Evolutionary conservation across 2,113 vertebrate species (phyloP).

Genomic region (Clarias macrocephalus): DNA sequence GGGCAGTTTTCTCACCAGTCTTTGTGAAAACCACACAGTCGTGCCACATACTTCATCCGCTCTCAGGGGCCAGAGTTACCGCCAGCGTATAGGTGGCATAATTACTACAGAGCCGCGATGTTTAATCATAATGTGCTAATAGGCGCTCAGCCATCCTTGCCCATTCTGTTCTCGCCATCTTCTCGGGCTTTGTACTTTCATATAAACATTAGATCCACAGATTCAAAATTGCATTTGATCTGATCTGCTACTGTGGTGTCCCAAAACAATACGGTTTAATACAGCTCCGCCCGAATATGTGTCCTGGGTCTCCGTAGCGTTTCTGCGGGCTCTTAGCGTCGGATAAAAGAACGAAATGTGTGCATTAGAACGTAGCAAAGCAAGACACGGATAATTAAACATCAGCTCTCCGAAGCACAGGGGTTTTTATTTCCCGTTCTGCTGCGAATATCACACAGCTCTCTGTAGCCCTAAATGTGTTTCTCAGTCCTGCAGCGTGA

Average conservation of each 20-base stretch:
- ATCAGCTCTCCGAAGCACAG: not conserved
- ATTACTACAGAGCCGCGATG: not conserved
- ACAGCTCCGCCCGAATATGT: not conserved
- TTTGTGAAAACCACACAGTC: conserved; percentile 29
- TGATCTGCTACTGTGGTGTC: not conserved
- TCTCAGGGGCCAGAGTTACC: not conserved
- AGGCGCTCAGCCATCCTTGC: not conserved
- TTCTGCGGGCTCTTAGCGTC: not conserved
- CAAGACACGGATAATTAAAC: not conserved
- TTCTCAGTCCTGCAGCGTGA: not conserved
- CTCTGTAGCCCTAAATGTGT: not conserved
- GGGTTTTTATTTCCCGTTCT: not conserved
- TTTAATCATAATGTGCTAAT: not conserved
- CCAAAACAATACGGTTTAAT: not conserved
- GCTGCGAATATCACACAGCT: not conserved
- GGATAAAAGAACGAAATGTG: not conserved
- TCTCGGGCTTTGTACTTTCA: not conserved
- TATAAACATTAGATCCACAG: not conserved
- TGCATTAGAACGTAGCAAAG: not conserved
- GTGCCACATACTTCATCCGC: conserved; percentile 12
- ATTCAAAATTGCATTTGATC: not conserved
- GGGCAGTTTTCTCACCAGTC: not conserved
- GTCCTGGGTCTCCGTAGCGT: not conserved
- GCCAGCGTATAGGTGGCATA: not conserved
- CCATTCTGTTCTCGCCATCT: not conserved